Evolutionary conservation across 92 coral and sea anemone species (phyloP).

Genomic region (Pocillopora meandrina): DNA sequence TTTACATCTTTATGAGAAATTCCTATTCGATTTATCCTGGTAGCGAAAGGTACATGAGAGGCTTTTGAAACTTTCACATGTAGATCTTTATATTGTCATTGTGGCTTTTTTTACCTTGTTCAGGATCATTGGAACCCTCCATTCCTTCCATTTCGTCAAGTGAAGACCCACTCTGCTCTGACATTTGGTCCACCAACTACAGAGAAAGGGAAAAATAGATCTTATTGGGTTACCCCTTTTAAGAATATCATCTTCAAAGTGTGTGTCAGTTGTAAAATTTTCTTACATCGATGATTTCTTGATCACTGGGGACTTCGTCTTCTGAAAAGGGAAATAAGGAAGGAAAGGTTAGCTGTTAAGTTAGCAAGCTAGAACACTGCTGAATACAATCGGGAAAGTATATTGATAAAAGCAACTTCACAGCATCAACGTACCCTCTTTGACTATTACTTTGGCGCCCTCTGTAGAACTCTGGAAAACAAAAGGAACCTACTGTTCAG

Average conservation of each 20-base stretch:
- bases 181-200: conserved; percentile 89
- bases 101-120: conserved; percentile 39
- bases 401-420: not conserved
- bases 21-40: conserved; percentile 39
- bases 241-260: not conserved
- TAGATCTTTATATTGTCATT: not conserved
- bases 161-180: conserved; percentile 68
- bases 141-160: conserved; percentile 68
- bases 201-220: not conserved
- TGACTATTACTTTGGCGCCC: conserved; percentile 42
- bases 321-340: conserved; percentile 33
- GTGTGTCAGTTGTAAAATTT: too few species aligned
- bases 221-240: not conserved
- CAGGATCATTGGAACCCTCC: conserved; percentile 29
- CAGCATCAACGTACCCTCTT: conserved; percentile 38
- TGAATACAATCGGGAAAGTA: not conserved
- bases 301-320: conserved; percentile 67
- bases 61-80: too few species aligned
- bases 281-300: conserved; percentile 77
- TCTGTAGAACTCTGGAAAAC: conserved; percentile 21
- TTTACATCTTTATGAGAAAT: not conserved
- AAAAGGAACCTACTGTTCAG: not conserved
- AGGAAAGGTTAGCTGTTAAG: not conserved
- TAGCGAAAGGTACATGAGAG: too few species aligned
- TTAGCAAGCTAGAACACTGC: not conserved